Evolutionary conservation across 2,113 vertebrate genomes (phyloP).

Genomic region (Nibea albiflora): DNA sequence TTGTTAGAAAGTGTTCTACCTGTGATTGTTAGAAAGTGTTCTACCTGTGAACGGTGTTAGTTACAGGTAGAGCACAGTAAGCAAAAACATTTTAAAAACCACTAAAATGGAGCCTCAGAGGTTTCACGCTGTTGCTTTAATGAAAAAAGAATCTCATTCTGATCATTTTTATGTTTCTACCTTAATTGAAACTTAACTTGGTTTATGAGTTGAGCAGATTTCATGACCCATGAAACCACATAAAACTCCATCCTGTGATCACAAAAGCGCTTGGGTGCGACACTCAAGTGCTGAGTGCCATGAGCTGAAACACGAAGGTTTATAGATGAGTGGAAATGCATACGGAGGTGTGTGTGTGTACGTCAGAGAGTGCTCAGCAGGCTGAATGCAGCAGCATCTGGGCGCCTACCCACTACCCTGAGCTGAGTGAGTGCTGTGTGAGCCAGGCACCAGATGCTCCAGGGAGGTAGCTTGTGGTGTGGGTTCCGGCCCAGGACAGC

Average conservation of each 20-base stretch:
- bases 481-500: conserved; percentile 23
- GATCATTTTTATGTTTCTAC: conserved; percentile 70
- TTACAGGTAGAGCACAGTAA: background rate
- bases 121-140: conserved; percentile 23
- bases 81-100: conserved; percentile 4
- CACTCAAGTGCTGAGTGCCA: conserved; percentile 17
- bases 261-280: conserved; percentile 34
- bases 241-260: conserved; percentile 44
- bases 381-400: conserved; percentile 31
- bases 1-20: background rate
- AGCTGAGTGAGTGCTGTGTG: background rate
- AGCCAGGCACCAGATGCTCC: conserved; percentile 33
- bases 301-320: background rate
- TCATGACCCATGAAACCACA: conserved; percentile 67
- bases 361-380: conserved; percentile 20
- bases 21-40: too few species aligned
- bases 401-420: conserved; percentile 12
- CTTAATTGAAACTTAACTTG: conserved; percentile 68
- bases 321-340: conserved; percentile 6
- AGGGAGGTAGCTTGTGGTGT: conserved; percentile 1
- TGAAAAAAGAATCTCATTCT: conserved; percentile 46
- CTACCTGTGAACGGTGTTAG: background rate
- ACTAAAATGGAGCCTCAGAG: conserved; percentile 3
- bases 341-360: background rate
- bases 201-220: conserved; percentile 66